Conservation (phyloP, 2,797 vertebrate species). For the Sebastes kiyomatsui region DNA sequence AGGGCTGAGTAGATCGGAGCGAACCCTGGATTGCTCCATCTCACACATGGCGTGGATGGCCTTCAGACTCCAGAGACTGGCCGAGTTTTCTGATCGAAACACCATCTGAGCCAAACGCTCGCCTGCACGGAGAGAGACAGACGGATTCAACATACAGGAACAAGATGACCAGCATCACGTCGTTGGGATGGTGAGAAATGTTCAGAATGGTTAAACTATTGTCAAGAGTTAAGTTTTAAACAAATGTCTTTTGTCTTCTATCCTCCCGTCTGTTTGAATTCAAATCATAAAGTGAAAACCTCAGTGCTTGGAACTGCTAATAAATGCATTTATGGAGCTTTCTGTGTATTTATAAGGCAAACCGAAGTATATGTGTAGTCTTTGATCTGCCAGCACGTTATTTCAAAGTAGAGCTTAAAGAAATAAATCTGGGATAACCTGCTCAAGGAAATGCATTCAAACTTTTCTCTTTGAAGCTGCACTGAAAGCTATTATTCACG, state of each 20-base stretch:
- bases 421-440: constrained; percentile 4
- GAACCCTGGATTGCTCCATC: constrained; percentile 94
- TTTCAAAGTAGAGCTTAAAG: constrained; percentile 29
- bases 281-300: constrained; percentile 24
- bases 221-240: neutral
- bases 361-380: neutral
- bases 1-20: constrained; percentile 41
- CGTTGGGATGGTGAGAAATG: neutral
- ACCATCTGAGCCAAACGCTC: constrained; percentile 92
- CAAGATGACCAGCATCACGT: constrained; percentile 19
- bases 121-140: constrained; percentile 66
- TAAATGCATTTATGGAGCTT: constrained; percentile 18
- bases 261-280: neutral
- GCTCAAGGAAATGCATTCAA: constrained; percentile 10
- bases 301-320: constrained; percentile 8
- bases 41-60: constrained; percentile 97
- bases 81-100: constrained; percentile 96
- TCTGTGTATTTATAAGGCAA: constrained; percentile 16
- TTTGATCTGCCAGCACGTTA: constrained; percentile 24
- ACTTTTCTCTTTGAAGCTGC: constrained; percentile 10
- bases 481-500: constrained; percentile 4
- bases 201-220: neutral
- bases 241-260: neutral
- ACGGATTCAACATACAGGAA: constrained; percentile 34
- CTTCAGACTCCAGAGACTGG: constrained; percentile 96